Evolutionary conservation across 37 sponge, comb jelly and placozoan species (phyloP), one percentile per base, ranked within the genome.

Genomic region (Dysidea cf. avara): DNA sequence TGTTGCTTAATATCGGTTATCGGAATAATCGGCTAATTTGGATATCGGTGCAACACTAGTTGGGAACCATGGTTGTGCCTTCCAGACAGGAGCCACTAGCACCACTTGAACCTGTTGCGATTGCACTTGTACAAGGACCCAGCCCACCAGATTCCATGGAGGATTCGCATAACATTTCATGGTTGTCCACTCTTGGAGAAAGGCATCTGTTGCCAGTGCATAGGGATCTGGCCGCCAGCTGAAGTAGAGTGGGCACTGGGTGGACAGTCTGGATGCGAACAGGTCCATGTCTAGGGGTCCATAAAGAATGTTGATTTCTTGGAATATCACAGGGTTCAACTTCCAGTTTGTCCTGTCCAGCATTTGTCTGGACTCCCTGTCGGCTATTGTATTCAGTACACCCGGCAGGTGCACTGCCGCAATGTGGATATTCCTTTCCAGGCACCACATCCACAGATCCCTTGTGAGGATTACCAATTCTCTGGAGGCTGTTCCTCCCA

Each of bases 81-180:
- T 61, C 84, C 84, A 75, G 4, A 69, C 71, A 34, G 84, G 84
- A 16, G 77, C 62, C 29, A 83, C 37, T n/a, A 83, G 61, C 17
- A 60, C 55, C 71, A 75, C n/a, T 3, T 31, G 6, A 1, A 56
- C 71, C 17, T 32, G 36, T 30, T 75, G 71, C 7, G 11, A 1
- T 46, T 54, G 33, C 32, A 29, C 61, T 25, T 83, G 56, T 6
- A 58, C 13, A 35, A 81, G 74, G 14, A 70, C 81, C 29, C 35
- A 49, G 7, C 71, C 70, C 7, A 80, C 33, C 64, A 80, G 37
- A 40, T 30, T 51, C 71, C 71, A 81, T 46, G n/a, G n/a, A n/a
- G n/a, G n/a, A n/a, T n/a, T n/a, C n/a, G n/a, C n/a, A n/a, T n/a
- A n/a, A n/a, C n/a, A n/a, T n/a, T n/a, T n/a, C n/a, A n/a, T n/a